Conservation (phyloP, 2,113 vertebrate species). For the Pelecanus crispus region DNA sequence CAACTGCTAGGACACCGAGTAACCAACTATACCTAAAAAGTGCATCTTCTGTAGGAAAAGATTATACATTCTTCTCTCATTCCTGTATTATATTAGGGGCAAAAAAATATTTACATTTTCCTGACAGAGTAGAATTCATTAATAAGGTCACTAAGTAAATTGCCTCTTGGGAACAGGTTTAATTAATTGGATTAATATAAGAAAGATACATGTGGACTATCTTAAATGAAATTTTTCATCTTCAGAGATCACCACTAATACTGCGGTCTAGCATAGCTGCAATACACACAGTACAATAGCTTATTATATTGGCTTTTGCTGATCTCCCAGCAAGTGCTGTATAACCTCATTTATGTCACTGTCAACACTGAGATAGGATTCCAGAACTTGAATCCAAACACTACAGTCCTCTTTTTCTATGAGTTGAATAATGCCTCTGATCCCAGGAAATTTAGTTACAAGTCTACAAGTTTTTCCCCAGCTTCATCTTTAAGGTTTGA, state of each 20-base stretch:
- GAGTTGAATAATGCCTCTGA: neutral
- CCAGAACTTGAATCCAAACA: neutral
- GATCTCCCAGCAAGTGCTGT: neutral
- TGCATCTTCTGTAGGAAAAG: neutral
- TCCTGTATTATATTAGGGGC: neutral
- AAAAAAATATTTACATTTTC: neutral
- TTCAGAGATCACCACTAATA: neutral
- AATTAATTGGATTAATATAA: neutral
- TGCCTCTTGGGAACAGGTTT: neutral
- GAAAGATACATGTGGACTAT: neutral
- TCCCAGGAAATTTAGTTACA: neutral
- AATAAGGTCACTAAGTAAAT: neutral
- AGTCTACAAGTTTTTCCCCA: neutral
- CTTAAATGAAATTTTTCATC: neutral
- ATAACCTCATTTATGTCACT: neutral
- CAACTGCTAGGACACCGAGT: neutral
- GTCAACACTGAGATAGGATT: neutral
- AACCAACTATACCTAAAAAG: neutral
- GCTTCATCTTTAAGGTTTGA: neutral
- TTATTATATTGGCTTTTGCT: neutral
- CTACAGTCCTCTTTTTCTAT: neutral
- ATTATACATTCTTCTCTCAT: neutral
- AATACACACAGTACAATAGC: neutral
- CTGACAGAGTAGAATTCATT: neutral
- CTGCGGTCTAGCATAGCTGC: accelerated